Conservation (phyloP, 2,113 vertebrate species). For the Eptesicus fuscus region DNA sequence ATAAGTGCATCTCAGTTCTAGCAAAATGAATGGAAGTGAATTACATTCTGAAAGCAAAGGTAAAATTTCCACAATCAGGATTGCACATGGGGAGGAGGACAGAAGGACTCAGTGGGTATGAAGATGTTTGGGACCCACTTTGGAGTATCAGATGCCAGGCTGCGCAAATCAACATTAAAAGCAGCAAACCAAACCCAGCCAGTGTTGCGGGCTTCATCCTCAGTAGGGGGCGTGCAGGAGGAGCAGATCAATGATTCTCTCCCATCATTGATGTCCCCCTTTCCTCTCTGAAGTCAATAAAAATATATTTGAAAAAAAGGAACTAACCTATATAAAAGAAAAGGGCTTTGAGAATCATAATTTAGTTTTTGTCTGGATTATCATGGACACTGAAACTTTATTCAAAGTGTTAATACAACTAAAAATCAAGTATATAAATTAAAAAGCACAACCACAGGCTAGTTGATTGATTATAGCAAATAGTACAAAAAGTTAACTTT, state of each 20-base stretch:
- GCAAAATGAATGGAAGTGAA: background rate
- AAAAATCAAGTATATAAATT: slow-evolving; percentile 4
- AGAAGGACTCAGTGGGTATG: background rate
- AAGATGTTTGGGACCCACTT: background rate
- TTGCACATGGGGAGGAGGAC: background rate
- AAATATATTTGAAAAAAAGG: background rate
- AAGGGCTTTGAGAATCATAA: background rate
- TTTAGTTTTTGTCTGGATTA: background rate
- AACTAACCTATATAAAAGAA: background rate
- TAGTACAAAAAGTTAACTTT: background rate
- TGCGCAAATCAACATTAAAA: background rate
- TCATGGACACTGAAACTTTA: background rate
- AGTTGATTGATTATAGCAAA: background rate
- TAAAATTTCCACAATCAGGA: background rate
- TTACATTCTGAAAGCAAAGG: background rate
- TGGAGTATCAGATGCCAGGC: background rate
- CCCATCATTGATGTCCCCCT: too few relatives aligned
- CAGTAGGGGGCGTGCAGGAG: too few relatives aligned
- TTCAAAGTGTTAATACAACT: background rate
- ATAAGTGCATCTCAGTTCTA: background rate
- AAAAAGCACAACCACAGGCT: background rate
- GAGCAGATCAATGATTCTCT: too few relatives aligned
- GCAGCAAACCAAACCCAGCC: background rate
- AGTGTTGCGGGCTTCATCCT: too few relatives aligned
- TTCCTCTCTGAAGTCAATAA: too few relatives aligned